A percentile compares a stretch with the other conserved stretches of the same genome.
These are phyloP conservation scores for Cryptus viduatorius DNA, from an alignment of 2,888 invertebrate species.

Conservation along the genomic window DNA sequence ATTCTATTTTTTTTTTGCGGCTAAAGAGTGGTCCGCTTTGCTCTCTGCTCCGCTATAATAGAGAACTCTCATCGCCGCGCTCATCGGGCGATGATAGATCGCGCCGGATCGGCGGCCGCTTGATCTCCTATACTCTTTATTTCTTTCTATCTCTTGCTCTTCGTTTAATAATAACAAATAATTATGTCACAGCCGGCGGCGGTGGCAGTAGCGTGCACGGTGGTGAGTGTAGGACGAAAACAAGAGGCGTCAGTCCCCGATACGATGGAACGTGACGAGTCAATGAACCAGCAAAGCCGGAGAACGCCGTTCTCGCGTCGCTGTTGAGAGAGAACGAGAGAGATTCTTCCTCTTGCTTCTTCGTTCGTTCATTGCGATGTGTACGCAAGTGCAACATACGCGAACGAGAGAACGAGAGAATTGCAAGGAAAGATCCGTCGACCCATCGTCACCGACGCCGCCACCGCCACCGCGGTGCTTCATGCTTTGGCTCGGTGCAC, in stretches of 20 bases:
- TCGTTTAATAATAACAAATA: conserved; percentile 76
- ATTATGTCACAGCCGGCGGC: conserved; percentile 77
- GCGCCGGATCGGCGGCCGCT: conserved; percentile 67
- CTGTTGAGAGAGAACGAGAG: not conserved
- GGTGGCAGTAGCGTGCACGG: conserved; percentile 42
- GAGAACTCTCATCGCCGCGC: conserved; percentile 13
- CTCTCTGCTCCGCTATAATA: not conserved
- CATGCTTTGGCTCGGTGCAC: conserved; percentile 14
- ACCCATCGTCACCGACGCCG: conserved; percentile 10
- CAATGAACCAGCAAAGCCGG: conserved; percentile 71
- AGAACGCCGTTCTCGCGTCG: conserved; percentile 37
- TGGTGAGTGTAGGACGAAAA: conserved; percentile 57
- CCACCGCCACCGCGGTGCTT: not conserved
- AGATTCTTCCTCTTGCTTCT: not conserved
- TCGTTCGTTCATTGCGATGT: conserved; percentile 63
- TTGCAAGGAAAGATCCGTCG: conserved; percentile 61
- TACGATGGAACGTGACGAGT: conserved; percentile 72
- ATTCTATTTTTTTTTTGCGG: not conserved
- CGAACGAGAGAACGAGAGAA: conserved; percentile 48
- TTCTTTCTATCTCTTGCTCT: conserved; percentile 32
- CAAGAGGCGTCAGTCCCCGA: conserved; percentile 68
- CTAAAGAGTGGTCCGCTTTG: not conserved
- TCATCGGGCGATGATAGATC: conserved; percentile 60
- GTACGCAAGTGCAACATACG: conserved; percentile 64
- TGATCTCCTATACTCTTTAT: conserved; percentile 62